Conservation (phyloP, 1,140 invertebrate species). For the Elymnias hypermnestra region DNA sequence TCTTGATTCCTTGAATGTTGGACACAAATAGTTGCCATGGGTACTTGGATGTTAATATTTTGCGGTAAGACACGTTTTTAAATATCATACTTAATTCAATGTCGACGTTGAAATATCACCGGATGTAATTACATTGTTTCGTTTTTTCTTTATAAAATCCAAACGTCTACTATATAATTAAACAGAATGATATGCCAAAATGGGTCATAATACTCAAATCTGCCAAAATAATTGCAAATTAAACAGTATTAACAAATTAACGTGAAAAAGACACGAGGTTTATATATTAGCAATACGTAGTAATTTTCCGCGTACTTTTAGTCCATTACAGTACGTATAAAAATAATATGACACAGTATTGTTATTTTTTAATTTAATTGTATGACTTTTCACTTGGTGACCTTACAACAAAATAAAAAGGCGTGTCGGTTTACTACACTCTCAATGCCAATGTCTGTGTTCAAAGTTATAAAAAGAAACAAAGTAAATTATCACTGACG, state of each 20-base stretch:
- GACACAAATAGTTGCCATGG: slow-evolving; percentile 26
- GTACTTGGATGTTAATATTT: slow-evolving; percentile 43
- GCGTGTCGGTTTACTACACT: slow-evolving; percentile 13
- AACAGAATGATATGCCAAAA: background rate
- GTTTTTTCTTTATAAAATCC: too few species aligned
- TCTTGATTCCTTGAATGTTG: slow-evolving; percentile 21
- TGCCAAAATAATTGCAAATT: too few species aligned
- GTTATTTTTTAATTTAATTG: background rate
- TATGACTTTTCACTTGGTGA: slow-evolving; percentile 14
- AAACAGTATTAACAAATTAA: too few species aligned
- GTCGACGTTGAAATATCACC: background rate
- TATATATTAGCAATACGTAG: too few species aligned
- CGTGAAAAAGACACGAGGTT: too few species aligned
- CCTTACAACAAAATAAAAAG: slow-evolving; percentile 23
- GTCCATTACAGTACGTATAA: too few species aligned
- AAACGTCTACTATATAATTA: too few species aligned
- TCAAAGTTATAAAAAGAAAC: slow-evolving; percentile 12
- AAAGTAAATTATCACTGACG: slow-evolving; percentile 6
- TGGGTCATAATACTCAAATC: too few species aligned
- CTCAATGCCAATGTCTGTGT: slow-evolving; percentile 22
- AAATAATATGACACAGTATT: too few species aligned
- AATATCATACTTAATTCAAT: background rate
- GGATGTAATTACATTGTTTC: too few species aligned
- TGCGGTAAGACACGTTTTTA: slow-evolving; percentile 46
- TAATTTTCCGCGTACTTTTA: too few species aligned